A percentile compares a stretch with the other conserved stretches of the same genome.
These are phyloP conservation scores for Tragelaphus buxtoni DNA, from an alignment of 2,113 vertebrate species.

Conservation along the genomic window DNA sequence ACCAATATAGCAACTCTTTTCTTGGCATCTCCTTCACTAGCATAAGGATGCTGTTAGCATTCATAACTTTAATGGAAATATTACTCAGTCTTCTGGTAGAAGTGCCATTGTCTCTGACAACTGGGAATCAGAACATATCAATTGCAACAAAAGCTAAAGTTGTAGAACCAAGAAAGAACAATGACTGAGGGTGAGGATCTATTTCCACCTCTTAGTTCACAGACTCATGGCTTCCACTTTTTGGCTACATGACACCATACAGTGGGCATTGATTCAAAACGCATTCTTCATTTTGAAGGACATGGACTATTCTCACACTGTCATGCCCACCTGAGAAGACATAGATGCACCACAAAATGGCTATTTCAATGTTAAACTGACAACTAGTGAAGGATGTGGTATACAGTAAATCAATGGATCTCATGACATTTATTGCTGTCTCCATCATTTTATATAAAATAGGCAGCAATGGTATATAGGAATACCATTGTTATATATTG, in stretches of 20 bases:
- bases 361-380: not conserved
- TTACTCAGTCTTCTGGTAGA: not conserved
- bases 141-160: not conserved
- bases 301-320: not conserved
- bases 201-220: not conserved
- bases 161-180: not conserved
- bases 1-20: not conserved
- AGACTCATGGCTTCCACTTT: not conserved
- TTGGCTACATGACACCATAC: not conserved
- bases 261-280: not conserved
- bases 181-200: accelerated
- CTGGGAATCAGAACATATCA: not conserved
- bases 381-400: not conserved
- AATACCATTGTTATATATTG: not conserved
- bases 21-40: not conserved
- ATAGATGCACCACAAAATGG: not conserved
- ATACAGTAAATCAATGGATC: not conserved
- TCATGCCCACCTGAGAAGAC: not conserved
- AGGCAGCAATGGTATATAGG: not conserved
- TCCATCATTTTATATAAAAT: not conserved
- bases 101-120: not conserved
- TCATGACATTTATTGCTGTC: not conserved
- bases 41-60: not conserved
- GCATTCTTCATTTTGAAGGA: not conserved
- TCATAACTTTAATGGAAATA: not conserved